A percentile compares a stretch with the other conserved stretches of the same genome.
Conservation (phyloP, 1,140 invertebrate genomes). For the Cotesia glomerata region DNA sequence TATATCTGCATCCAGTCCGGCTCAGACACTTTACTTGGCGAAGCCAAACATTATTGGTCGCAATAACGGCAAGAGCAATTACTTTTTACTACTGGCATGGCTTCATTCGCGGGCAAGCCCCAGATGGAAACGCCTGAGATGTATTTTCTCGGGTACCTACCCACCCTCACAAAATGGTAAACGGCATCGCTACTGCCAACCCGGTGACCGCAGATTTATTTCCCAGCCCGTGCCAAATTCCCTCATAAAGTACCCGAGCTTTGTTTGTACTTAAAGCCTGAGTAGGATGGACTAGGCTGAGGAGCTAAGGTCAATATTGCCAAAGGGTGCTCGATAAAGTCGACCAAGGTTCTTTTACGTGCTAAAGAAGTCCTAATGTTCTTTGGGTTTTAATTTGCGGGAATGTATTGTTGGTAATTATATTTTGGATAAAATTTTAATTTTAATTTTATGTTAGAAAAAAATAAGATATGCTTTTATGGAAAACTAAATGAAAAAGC, state of each 20-base stretch:
- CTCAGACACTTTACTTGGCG: neutral
- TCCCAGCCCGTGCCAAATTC: conserved; percentile 33
- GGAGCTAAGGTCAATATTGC: conserved; percentile 28
- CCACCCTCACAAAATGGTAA: no score
- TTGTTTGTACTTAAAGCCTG: conserved; percentile 34
- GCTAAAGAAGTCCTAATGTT: neutral
- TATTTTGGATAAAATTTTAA: no score
- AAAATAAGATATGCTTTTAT: no score
- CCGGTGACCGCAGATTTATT: conserved; percentile 36
- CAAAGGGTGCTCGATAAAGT: conserved; percentile 20
- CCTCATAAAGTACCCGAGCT: conserved; percentile 36
- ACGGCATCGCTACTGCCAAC: conserved; percentile 1
- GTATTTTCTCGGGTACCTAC: conserved; percentile 21
- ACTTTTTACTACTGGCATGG: conserved; percentile 10
- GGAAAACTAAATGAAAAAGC: no score
- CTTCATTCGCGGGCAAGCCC: neutral
- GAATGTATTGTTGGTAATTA: no score
- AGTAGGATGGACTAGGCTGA: no score
- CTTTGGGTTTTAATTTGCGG: no score
- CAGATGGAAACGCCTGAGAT: conserved; percentile 15
- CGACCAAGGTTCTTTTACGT: neutral
- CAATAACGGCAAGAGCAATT: conserved; percentile 25
- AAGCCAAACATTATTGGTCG: conserved; percentile 25
- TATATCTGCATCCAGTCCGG: neutral
- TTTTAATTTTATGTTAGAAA: no score